phyloP scores from a whole-genome alignment of 2,797 vertebrate species.

The Gastrophryne carolinensis region DNA sequence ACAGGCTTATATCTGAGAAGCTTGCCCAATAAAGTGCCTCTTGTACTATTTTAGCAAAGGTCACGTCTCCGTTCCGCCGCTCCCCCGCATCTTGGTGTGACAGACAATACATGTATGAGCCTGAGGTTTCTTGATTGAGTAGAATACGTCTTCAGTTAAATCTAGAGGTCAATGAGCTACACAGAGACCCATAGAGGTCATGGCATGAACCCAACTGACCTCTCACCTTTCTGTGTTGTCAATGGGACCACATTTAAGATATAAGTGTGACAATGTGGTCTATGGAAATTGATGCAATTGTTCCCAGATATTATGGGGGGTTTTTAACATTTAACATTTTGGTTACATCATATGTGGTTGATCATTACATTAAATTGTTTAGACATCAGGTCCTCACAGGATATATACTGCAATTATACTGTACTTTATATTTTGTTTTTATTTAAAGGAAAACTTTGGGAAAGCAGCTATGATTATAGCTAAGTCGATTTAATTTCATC shows the following conservation, averaged over 20 bases:
- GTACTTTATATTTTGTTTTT: too few relatives aligned
- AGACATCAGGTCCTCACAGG: too few relatives aligned
- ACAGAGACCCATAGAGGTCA: constrained; percentile 15
- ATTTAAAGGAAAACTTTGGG: too few relatives aligned
- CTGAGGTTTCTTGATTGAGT: constrained; percentile 25
- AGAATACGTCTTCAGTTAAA: constrained; percentile 29
- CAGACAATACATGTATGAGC: constrained; percentile 13
- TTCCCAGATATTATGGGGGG: too few relatives aligned
- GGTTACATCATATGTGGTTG: too few relatives aligned
- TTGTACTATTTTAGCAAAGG: constrained; percentile 40
- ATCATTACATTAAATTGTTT: too few relatives aligned
- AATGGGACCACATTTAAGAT: constrained; percentile 31
- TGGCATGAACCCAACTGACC: constrained; percentile 11
- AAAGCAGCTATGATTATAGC: too few relatives aligned
- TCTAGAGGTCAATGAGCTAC: constrained; percentile 33
- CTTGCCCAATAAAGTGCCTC: constrained; percentile 17
- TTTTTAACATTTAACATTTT: too few relatives aligned
- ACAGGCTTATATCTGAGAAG: constrained; percentile 5
- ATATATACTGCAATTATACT: too few relatives aligned
- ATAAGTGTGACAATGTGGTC: neutral
- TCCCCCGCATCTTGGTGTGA: neutral
- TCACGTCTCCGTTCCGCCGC: constrained; percentile 24
- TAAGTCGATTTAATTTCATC: too few relatives aligned
- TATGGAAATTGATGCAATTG: neutral
- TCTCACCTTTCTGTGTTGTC: constrained; percentile 15